A percentile compares a stretch with the other conserved stretches of the same genome.
These are phyloP conservation scores for Camelus dromedarius DNA, from an alignment of 2,113 vertebrate species.

Conservation along the genomic window DNA sequence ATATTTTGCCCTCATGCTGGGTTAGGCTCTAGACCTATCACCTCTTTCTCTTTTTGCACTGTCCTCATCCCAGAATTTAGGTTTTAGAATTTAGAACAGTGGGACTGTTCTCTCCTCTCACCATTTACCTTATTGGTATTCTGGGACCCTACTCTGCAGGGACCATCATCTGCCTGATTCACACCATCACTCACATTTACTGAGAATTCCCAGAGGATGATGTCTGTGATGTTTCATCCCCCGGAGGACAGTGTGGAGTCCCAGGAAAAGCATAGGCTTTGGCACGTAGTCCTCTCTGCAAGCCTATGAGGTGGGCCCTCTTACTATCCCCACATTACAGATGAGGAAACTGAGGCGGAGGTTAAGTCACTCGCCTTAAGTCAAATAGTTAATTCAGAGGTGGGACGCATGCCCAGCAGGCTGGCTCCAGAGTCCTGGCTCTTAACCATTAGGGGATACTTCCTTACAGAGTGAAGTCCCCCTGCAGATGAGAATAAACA, in stretches of 20 bases:
- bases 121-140: rapidly evolving
- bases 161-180: rapidly evolving
- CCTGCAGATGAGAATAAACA: no score
- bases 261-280: neutral
- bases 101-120: neutral
- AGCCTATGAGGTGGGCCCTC: neutral
- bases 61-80: neutral
- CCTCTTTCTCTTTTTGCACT: neutral
- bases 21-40: neutral
- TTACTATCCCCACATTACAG: neutral
- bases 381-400: neutral
- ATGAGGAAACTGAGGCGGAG: neutral
- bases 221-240: neutral
- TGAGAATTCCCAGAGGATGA: neutral
- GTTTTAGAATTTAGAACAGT: neutral
- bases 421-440: neutral
- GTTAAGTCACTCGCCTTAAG: neutral
- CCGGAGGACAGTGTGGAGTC: neutral
- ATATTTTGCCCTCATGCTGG: neutral
- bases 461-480: neutral
- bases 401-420: neutral
- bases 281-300: neutral
- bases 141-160: neutral
- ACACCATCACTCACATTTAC: neutral
- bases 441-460: neutral